A percentile compares a stretch with the other conserved stretches of the same genome.
Evolutionary conservation across 2,888 invertebrate genomes (phyloP).

Genomic region (Megamerina dolium): DNA sequence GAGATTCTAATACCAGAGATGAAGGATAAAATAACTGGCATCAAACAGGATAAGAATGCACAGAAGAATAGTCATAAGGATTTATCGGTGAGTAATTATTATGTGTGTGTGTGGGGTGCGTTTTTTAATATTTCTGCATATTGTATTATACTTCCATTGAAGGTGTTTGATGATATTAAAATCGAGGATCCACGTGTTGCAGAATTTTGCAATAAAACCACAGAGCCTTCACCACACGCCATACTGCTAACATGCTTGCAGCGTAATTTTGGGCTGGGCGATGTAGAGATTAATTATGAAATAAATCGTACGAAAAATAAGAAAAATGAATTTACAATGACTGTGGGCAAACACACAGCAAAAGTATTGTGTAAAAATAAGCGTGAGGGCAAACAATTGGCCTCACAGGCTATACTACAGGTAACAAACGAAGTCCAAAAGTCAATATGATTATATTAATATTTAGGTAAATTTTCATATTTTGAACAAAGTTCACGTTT

Average conservation of each 20-base stretch:
- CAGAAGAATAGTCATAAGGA: slow-evolving; percentile 50
- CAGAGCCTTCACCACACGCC: slow-evolving; percentile 92
- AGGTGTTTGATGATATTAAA: slow-evolving; percentile 88
- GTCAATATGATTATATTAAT: not conserved
- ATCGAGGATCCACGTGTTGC: slow-evolving; percentile 91
- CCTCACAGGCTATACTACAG: slow-evolving; percentile 89
- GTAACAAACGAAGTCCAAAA: slow-evolving; percentile 47
- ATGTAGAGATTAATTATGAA: slow-evolving; percentile 80
- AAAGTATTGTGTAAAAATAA: slow-evolving; percentile 94
- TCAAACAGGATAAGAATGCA: slow-evolving; percentile 39
- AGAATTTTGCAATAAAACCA: slow-evolving; percentile 93
- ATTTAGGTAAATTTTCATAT: not conserved
- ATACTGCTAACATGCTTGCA: slow-evolving; percentile 87
- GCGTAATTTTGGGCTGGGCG: slow-evolving; percentile 85
- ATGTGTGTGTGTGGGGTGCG: not conserved
- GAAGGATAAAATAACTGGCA: slow-evolving; percentile 71
- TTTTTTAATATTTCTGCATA: not conserved
- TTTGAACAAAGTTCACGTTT: too few relatives aligned
- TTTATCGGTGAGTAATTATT: slow-evolving; percentile 47
- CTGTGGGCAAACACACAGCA: slow-evolving; percentile 85
- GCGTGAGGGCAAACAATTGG: slow-evolving; percentile 91
- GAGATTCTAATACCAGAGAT: slow-evolving; percentile 91
- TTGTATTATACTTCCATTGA: slow-evolving; percentile 20
- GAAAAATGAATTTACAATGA: slow-evolving; percentile 90
- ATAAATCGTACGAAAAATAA: slow-evolving; percentile 83